A percentile compares a stretch with the other conserved stretches of the same genome.
Evolutionary conservation across 2,113 vertebrate species (phyloP).

Genomic region (Odocoileus virginianus): DNA sequence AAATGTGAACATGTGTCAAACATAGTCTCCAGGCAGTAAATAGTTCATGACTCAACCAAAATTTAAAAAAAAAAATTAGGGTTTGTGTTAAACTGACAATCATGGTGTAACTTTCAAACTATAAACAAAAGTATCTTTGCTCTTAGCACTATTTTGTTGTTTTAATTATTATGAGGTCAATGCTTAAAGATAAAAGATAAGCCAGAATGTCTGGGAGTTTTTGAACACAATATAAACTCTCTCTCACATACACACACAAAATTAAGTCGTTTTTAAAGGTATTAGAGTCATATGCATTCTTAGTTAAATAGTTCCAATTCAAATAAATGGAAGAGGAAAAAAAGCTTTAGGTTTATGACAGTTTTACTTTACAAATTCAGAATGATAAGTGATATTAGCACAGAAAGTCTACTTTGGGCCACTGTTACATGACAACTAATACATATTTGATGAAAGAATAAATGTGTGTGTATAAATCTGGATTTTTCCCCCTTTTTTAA

Average conservation of each 20-base stretch:
- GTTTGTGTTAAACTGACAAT: not conserved
- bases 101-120: not conserved
- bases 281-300: not conserved
- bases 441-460: constrained; percentile 3
- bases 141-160: not conserved
- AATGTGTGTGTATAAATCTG: not conserved
- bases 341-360: not conserved
- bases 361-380: not conserved
- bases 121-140: not conserved
- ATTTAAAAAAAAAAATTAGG: not conserved
- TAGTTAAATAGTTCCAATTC: not conserved
- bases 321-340: not conserved
- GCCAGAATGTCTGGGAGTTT: not conserved
- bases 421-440: not conserved
- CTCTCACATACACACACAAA: not conserved
- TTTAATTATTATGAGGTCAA: not conserved
- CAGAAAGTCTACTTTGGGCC: not conserved
- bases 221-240: not conserved
- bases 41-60: not conserved
- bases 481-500: not conserved
- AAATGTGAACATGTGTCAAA: not conserved
- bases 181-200: not conserved
- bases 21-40: not conserved
- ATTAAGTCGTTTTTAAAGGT: not conserved
- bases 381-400: not conserved